A percentile compares a stretch with the other conserved stretches of the same genome.
These are phyloP conservation scores for Antitype chi DNA, from an alignment of 2,888 invertebrate genomes.

Conservation along the genomic window DNA sequence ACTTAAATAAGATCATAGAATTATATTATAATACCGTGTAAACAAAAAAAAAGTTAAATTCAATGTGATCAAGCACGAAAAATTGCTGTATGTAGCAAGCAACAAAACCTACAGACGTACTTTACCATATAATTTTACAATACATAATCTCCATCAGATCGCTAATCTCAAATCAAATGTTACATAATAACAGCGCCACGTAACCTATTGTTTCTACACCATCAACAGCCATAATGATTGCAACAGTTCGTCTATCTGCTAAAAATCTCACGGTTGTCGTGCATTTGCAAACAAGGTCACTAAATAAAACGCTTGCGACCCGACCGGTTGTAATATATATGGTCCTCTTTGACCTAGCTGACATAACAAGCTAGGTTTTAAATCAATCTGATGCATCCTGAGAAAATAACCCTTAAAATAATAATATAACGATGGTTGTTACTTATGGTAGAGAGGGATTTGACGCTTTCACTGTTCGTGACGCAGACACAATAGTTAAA, in stretches of 20 bases:
- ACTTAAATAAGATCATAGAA: no score
- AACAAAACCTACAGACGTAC: neutral
- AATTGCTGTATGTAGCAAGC: neutral
- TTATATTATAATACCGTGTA: neutral
- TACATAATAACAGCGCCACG: conserved; percentile 35
- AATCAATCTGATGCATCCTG: conserved; percentile 25
- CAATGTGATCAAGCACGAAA: neutral
- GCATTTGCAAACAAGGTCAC: conserved; percentile 64
- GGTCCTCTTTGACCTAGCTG: conserved; percentile 45
- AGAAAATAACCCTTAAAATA: conserved; percentile 3
- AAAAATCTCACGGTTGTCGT: conserved; percentile 59
- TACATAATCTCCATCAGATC: conserved; percentile 12
- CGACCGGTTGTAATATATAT: conserved; percentile 71
- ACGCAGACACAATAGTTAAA: conserved; percentile 1
- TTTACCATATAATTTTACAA: conserved; percentile 18
- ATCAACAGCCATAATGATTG: conserved; percentile 37
- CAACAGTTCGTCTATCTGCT: conserved; percentile 41
- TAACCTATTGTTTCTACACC: conserved; percentile 50
- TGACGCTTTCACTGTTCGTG: conserved; percentile 4
- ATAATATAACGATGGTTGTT: neutral
- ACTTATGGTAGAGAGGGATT: neutral
- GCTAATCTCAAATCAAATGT: conserved; percentile 47
- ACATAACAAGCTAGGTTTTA: conserved; percentile 45
- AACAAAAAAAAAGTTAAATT: neutral
- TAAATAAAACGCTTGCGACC: conserved; percentile 56